Percentiles rank a stretch among this genome's conserved stretches.
phyloP scores from a whole-genome alignment of 2,113 vertebrate species.

The Orientallactaga bullata region DNA sequence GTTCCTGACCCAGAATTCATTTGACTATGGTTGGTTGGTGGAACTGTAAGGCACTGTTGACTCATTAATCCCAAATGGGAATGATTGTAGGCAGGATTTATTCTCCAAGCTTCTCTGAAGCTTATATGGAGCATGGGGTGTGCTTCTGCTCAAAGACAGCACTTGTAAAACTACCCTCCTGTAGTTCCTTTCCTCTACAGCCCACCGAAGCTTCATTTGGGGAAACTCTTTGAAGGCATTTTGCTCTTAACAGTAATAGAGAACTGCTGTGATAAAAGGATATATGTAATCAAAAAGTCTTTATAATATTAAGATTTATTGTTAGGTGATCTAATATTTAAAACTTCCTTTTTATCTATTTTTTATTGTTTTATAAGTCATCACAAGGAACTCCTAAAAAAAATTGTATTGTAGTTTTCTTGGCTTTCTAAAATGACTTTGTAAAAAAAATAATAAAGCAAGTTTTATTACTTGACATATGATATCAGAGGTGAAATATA shows the following conservation, averaged over 20 bases:
- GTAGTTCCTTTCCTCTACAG: not conserved
- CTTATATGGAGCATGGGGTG: not conserved
- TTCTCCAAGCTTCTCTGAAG: not conserved
- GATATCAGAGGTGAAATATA: not conserved
- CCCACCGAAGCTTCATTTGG: not conserved
- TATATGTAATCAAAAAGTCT: no score
- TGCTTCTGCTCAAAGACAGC: not conserved
- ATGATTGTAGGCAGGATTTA: not conserved
- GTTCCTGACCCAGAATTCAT: not conserved
- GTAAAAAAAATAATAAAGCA: not conserved
- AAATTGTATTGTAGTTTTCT: not conserved
- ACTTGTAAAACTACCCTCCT: not conserved
- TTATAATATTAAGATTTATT: no score
- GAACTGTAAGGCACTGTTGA: not conserved
- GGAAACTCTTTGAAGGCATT: not conserved
- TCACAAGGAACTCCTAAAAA: not conserved
- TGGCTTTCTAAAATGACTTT: not conserved
- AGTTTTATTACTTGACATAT: not conserved
- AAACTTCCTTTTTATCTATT: not conserved
- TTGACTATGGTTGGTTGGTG: not conserved
- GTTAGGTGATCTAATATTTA: not conserved
- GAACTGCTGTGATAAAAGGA: no score
- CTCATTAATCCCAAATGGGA: not conserved
- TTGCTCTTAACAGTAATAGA: no score
- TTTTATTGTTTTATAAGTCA: not conserved